Percentiles rank a stretch among this genome's conserved stretches.
These are phyloP conservation scores for Halcyon leucocephala DNA, from an alignment of 2,797 vertebrate species.

Conservation along the genomic window DNA sequence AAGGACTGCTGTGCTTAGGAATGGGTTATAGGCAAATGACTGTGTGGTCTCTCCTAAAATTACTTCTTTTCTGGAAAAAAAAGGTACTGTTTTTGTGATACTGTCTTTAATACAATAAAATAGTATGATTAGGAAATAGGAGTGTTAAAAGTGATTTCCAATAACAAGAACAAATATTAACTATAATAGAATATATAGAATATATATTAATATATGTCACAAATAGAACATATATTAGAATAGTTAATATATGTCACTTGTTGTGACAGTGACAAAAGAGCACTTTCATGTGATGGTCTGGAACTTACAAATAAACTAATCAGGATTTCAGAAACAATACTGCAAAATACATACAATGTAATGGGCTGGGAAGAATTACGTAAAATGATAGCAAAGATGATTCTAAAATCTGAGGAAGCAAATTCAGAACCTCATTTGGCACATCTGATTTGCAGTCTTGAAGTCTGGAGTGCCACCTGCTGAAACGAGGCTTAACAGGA, in stretches of 20 bases:
- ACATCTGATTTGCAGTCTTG: background rate
- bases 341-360: background rate
- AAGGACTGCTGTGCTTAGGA: background rate
- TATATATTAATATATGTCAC: too few relatives aligned
- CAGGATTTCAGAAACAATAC: background rate
- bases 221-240: background rate
- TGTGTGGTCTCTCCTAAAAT: background rate
- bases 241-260: background rate
- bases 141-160: background rate
- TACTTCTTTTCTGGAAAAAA: background rate
- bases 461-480: slow-evolving; percentile 12
- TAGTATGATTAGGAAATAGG: background rate
- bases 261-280: background rate
- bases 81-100: background rate
- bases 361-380: background rate
- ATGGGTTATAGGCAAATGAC: background rate
- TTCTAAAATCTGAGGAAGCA: background rate
- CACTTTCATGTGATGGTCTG: background rate
- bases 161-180: background rate
- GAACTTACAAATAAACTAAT: background rate
- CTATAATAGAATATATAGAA: too few relatives aligned
- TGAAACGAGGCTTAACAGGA: background rate
- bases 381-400: background rate
- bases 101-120: background rate
- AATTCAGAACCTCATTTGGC: background rate